Evolutionary conservation across 2,888 invertebrate genomes (phyloP).

Genomic region (Acanthosepion lycidas): DNA sequence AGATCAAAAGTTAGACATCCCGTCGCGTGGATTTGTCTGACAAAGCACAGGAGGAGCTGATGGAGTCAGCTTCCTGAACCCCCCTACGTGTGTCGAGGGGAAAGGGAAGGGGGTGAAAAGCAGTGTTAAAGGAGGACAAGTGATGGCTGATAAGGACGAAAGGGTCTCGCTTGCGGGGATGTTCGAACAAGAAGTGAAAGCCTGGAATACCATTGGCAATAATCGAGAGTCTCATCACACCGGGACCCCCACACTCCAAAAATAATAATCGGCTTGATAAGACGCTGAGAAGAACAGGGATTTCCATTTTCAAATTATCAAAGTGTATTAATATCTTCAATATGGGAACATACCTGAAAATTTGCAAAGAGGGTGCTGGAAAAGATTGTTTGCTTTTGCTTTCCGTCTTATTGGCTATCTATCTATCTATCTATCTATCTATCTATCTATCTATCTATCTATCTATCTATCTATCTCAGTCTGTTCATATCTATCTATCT

Average conservation of each 20-base stretch:
- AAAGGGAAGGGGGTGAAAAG: neutral
- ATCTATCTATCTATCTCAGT: neutral
- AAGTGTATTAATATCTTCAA: neutral
- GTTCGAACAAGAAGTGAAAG: neutral
- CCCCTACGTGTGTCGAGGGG: neutral
- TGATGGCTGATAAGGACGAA: neutral
- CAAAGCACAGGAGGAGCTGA: neutral
- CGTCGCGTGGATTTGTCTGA: constrained; percentile 16
- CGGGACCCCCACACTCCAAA: neutral
- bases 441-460: neutral
- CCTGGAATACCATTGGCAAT: neutral
- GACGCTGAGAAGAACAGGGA: neutral
- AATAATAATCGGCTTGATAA: neutral
- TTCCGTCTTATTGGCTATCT: neutral
- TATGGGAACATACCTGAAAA: neutral
- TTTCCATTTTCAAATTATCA: neutral
- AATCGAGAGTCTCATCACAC: neutral
- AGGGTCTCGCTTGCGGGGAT: neutral
- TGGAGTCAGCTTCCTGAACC: neutral
- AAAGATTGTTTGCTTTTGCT: neutral
- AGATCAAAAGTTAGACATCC: neutral
- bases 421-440: neutral
- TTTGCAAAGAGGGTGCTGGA: neutral
- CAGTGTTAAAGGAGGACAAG: neutral
- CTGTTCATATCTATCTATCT: neutral